Evolutionary conservation across 2,888 invertebrate species (phyloP), one percentile per base, ranked within the genome.

Genomic region (Catonia carolina): DNA sequence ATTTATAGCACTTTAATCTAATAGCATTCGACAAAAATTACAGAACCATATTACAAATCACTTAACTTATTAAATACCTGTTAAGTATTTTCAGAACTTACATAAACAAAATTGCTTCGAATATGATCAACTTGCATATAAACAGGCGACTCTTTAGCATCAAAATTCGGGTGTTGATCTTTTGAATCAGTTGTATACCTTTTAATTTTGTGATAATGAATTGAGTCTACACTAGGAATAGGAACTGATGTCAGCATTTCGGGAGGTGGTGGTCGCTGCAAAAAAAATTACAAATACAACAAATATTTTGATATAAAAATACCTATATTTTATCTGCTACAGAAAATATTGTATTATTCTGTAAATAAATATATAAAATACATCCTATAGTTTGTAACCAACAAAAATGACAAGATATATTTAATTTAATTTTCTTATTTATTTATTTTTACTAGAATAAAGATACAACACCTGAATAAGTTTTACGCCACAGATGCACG

Each of bases 81-180:
- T n/a, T n/a, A n/a, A n/a, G n/a, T n/a, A n/a, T n/a, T n/a, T n/a
- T n/a, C n/a, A 51, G 10, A 48, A 55, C 84, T 79, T 72, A 91
- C 90, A 73, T 89, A 86, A 62, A 90, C 83, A 72, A 93, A 92
- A 72, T 87, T 88, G 1, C 89, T 86, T 63, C 86, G 83, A 49
- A 91, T 74, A 69, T 88, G 83, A 73, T 91, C 88, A 50, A 90
- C 76, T 63, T 88, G 83, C 1, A 89, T 82, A 67, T 81, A 85
- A 17, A 90, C 74, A 0, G 91, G 89, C 42, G 89, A 71, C 48
- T 82, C 74, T 1, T 73, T 71, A 10, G 86, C 73, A 68, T 83
- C 77, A 62, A 85, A 77, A 65, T 80, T 72, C 0, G 79, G 76
- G 64, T 75, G 74, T 54, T 75, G 75, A 33, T 75, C 69, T 14